Percentiles rank a stretch among this genome's conserved stretches.
Evolutionary conservation across 2,797 vertebrate genomes (phyloP).

Genomic region (Aphelocoma californica): DNA sequence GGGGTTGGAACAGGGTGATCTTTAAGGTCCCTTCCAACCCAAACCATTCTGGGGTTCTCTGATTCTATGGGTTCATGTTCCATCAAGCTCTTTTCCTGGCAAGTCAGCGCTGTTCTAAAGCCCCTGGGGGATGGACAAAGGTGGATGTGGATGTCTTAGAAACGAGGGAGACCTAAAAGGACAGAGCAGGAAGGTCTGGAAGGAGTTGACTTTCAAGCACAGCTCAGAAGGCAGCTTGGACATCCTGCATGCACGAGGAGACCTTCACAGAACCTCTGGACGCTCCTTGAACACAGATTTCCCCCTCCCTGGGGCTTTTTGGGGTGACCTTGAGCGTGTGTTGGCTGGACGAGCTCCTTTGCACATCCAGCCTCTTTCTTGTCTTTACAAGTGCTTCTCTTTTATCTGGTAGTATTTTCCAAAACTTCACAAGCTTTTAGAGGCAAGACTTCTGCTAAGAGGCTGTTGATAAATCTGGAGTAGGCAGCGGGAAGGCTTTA

Average conservation of each 20-base stretch:
- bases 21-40: not conserved
- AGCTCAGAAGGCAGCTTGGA: not conserved
- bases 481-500: not conserved
- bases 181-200: not conserved
- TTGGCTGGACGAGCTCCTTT: not conserved
- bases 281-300: not conserved
- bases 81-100: not conserved
- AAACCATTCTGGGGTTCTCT: not conserved
- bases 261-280: not conserved
- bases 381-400: constrained; percentile 15
- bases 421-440: constrained; percentile 8
- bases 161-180: not conserved
- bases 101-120: rapidly evolving
- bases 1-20: not conserved
- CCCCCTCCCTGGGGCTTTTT: not conserved
- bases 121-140: not conserved
- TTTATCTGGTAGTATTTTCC: not conserved
- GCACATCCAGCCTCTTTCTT: not conserved
- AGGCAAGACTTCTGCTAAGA: not conserved
- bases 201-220: not conserved
- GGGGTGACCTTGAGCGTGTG: not conserved
- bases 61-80: not conserved
- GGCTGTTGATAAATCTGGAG: constrained; percentile 15
- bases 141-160: not conserved
- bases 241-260: not conserved